Base-by-base conservation (phyloP, 2,797 vertebrate species). In the Halcyon leucocephala region DNA sequence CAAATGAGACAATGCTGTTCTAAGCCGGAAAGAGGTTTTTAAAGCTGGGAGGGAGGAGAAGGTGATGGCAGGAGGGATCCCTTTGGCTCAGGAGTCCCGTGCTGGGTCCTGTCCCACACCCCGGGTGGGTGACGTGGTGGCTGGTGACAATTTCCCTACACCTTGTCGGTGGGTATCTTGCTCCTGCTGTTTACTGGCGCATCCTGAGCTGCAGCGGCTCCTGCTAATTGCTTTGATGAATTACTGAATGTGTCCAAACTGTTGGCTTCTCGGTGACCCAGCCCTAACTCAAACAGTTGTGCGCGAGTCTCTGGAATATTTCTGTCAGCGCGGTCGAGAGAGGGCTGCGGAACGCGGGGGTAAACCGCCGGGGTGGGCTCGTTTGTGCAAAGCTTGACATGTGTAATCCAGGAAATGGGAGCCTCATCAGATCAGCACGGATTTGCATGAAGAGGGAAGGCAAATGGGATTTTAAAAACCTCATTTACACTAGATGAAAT, bases 401-500 rank as follows among this genome's bases (percentile, higher is more conserved):
- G 91, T 95, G 92, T 93, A 86, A 94, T 96, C 94, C 92, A 96
- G 97, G 95, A 97, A 97, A 97, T 71, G 90, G 96, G 55, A 89
- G 58, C 96, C 95, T 97, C 94, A 74, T 97, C 96, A 96, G 95
- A 97, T 96, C 93, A 94, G 94, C 92, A 84, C 94, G 92, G 92
- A 95, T 97, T 95, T 97, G 81, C 93, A 93, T 48, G 21, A 89
- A 95, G 91, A 96, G 83, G 91, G 85, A 93, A 90, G 82, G 96
- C 89, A 97, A 97, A 97, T 64, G 94, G 94, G 97, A 95, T 98
- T 97, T 97, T 90, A 87, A 96, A 97, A 95, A 83, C 89, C 86
- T 97, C 86, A 91, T 97, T 94, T 97, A 87, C 91, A 71, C 73
- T 82, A 94, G 82, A 97, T 95, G 84, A 97, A 86, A 93, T 94